Base-by-base conservation (phyloP, 2,888 invertebrate genomes). In the Xylota segnis region DNA sequence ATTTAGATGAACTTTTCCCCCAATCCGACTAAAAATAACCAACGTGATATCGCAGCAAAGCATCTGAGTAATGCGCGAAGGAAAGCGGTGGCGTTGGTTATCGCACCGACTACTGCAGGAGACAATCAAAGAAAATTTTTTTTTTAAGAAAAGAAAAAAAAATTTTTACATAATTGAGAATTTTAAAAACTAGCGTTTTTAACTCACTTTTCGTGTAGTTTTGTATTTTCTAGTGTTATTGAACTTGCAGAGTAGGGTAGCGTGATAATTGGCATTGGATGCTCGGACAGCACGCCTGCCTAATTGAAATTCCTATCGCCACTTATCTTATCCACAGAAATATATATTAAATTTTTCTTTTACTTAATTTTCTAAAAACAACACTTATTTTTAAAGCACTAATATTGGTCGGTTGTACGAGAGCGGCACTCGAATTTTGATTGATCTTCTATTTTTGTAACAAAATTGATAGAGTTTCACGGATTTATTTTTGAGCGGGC, bases 41-140 rank as follows among this genome's bases (percentile, higher is more conserved):
- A 65, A 66, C 77, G 59, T 86, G 76, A 86, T 82, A 77, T 63
- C 76, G 76, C 61, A 77, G 47, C 71, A 43, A 82, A 77, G 82
- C 72, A 86, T 86, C 43, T 86, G 86, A 86, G 76, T 86, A 86
- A 86, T 82, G 54, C 83, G 68, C 66, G 66, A 77, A 81, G 59
- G 66, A 10, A 34, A 29, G 54, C 29, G 68, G 50, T 47, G 68
- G 66, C 76, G 59, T 68, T 68, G 76, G 43, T 32, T 63, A 74
- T 18, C 18, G 12, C 3, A 65, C 27, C 40, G 5, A 82, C 45
- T 71, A 82, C 45, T 71, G 65, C 65, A 83, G 77, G 47, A 77
- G 76, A 34, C 52, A 76, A 63, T 56, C 58, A 47, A 54, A 61
- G 45, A 14, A 43, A 43, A 18, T 14, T 34, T 23, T 34, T 23